Evolutionary conservation across 2,888 invertebrate species (phyloP).

Genomic region (Villa cingulata): DNA sequence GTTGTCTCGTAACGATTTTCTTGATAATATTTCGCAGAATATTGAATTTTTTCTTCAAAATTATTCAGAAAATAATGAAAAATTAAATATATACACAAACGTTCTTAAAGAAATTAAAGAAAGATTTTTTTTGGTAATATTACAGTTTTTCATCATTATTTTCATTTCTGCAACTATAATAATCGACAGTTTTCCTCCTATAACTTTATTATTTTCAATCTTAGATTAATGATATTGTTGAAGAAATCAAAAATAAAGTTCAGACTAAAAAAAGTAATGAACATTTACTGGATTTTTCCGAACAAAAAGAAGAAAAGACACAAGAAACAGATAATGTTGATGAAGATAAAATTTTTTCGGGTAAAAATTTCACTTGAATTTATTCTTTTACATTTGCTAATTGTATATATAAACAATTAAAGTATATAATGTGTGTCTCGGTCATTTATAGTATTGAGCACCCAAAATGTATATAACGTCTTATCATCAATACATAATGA

Average conservation of each 20-base stretch:
- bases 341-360: neutral
- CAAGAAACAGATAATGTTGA: neutral
- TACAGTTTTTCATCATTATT: too few relatives aligned
- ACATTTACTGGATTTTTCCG: too few relatives aligned
- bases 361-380: neutral
- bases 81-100: neutral
- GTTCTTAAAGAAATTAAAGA: conserved; percentile 8
- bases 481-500: neutral
- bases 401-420: too few relatives aligned
- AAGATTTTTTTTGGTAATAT: conserved; percentile 4
- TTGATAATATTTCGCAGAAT: conserved; percentile 1
- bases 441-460: too few relatives aligned
- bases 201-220: neutral
- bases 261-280: too few relatives aligned
- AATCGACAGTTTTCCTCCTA: too few relatives aligned
- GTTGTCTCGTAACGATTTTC: conserved; percentile 1
- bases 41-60: neutral
- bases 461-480: neutral
- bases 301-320: too few relatives aligned
- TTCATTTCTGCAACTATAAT: too few relatives aligned
- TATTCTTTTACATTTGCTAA: too few relatives aligned
- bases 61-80: neutral
- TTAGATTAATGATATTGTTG: neutral
- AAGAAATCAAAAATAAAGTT: too few relatives aligned
- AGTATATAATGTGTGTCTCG: too few relatives aligned